Conservation (phyloP, 2,113 vertebrate genomes). For the Seriola rivoliana region DNA sequence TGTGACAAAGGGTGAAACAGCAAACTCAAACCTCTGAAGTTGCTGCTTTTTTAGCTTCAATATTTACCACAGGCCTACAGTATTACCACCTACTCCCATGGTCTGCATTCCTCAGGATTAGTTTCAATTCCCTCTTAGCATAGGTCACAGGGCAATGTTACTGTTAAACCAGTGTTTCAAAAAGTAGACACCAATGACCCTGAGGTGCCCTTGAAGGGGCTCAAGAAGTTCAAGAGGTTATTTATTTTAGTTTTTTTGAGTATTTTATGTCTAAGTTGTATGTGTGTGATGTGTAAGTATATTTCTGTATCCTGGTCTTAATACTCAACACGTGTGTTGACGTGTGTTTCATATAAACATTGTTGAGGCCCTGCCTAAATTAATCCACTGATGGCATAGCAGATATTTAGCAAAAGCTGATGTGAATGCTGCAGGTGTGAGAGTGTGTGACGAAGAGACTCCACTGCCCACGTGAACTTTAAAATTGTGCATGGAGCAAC, state of each 20-base stretch:
- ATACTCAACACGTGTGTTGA: neutral
- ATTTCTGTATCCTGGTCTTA: neutral
- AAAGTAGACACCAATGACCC: conserved; percentile 23
- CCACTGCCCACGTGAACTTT: neutral
- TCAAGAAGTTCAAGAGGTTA: neutral
- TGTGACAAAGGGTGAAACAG: neutral
- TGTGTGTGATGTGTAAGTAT: too few relatives aligned
- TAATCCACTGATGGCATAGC: neutral
- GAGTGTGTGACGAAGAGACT: neutral
- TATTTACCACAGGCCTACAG: conserved; percentile 48
- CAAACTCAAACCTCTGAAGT: neutral
- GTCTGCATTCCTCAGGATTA: conserved; percentile 66
- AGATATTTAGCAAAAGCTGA: neutral
- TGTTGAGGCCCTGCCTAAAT: neutral
- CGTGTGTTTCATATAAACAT: neutral
- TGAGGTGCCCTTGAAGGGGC: conserved; percentile 45
- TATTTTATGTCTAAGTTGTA: neutral
- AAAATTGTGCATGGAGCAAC: neutral
- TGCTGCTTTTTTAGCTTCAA: conserved; percentile 29
- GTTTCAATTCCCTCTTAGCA: conserved; percentile 60
- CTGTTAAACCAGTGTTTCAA: conserved; percentile 48
- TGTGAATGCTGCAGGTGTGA: conserved; percentile 23
- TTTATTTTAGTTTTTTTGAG: neutral
- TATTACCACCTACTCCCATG: conserved; percentile 53
- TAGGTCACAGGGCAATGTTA: conserved; percentile 48